Evolutionary conservation across 2,888 invertebrate genomes (phyloP).

Genomic region (Zaprionus obscuricornis): DNA sequence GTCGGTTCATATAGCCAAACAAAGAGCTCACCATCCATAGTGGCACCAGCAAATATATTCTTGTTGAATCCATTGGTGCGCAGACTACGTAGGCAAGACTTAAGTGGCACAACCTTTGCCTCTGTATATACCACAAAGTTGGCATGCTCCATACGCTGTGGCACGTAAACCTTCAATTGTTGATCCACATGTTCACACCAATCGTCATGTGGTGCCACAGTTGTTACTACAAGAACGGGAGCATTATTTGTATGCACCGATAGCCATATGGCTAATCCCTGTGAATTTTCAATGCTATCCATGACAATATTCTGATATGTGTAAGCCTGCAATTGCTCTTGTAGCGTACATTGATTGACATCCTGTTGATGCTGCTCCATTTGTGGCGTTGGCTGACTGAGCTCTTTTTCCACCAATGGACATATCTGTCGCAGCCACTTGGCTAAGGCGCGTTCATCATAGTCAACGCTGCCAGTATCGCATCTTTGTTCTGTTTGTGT

Average conservation of each 20-base stretch:
- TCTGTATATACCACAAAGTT: conserved; percentile 76
- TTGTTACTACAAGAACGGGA: conserved; percentile 78
- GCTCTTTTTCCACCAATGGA: conserved; percentile 83
- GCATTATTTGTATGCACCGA: conserved; percentile 81
- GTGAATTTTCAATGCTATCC: conserved; percentile 54
- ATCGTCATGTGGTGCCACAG: conserved; percentile 77
- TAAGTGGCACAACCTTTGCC: conserved; percentile 71
- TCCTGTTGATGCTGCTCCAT: conserved; percentile 45
- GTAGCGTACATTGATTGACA: conserved; percentile 19
- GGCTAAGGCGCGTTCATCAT: conserved; percentile 84
- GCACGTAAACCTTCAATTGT: conserved; percentile 74
- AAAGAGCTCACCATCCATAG: conserved; percentile 81
- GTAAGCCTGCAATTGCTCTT: conserved; percentile 64
- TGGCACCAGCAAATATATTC: conserved; percentile 81
- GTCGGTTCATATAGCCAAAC: conserved; percentile 80
- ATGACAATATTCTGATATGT: conserved; percentile 79
- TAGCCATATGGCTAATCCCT: conserved; percentile 81
- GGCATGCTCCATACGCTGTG: conserved; percentile 71
- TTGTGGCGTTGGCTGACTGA: conserved; percentile 82
- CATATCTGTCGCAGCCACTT: conserved; percentile 84
- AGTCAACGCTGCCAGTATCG: conserved; percentile 19
- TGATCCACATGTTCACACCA: conserved; percentile 83
- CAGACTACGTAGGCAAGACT: conserved; percentile 78
- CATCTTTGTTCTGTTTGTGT: conserved; percentile 82
- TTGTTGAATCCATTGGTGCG: conserved; percentile 81